A percentile compares a stretch with the other conserved stretches of the same genome.
phyloP scores from a whole-genome alignment of 2,797 vertebrate species.

The Argentina silus region DNA sequence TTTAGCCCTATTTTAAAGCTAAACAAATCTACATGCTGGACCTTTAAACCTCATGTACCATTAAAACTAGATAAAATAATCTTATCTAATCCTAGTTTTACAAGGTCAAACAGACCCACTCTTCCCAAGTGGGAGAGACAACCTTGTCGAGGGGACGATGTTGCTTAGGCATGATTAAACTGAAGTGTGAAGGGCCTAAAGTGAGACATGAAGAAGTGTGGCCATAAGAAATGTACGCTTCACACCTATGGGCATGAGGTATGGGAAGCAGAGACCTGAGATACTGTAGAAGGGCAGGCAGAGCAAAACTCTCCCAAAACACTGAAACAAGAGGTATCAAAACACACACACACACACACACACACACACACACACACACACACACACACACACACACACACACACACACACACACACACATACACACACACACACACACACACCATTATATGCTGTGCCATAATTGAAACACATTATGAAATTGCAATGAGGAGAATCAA shows the following conservation, averaged over 20 bases:
- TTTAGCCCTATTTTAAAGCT: too few relatives aligned
- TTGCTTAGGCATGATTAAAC: not conserved
- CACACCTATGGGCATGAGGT: not conserved
- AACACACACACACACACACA: constrained; percentile 16
- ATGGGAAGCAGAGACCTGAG: not conserved
- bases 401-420: constrained; percentile 15
- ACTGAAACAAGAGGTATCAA: constrained; percentile 13
- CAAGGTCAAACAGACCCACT: too few relatives aligned
- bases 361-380: constrained; percentile 21
- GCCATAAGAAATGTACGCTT: constrained; percentile 20
- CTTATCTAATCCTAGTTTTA: too few relatives aligned
- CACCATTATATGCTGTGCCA: constrained; percentile 33
- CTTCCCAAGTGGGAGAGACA: too few relatives aligned
- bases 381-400: constrained; percentile 24
- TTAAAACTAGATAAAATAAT: too few relatives aligned
- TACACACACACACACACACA: constrained; percentile 12
- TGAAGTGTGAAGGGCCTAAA: not conserved
- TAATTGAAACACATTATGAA: constrained; percentile 46
- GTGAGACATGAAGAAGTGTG: too few relatives aligned
- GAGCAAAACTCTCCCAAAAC: not conserved
- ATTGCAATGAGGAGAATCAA: constrained; percentile 42
- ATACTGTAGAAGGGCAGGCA: not conserved
- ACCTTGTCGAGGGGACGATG: too few relatives aligned
- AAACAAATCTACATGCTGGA: too few relatives aligned
- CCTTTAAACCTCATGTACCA: too few relatives aligned